These are phyloP conservation scores for Paramormyrops kingsleyae DNA, from an alignment of 2,113 vertebrate genomes.

Conservation along the genomic window DNA sequence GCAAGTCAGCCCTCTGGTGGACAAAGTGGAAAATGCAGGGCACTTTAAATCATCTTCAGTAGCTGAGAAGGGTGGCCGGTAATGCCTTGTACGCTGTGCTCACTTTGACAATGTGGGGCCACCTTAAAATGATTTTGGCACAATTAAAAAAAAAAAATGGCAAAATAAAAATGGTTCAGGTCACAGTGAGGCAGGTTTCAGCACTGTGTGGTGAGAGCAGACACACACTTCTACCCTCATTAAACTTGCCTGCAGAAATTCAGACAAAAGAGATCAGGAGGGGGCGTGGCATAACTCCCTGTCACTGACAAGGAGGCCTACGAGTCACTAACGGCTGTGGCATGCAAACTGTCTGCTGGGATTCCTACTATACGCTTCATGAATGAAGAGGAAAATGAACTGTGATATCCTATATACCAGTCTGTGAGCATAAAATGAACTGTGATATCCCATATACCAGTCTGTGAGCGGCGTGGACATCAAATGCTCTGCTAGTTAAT, in stretches of 20 bases:
- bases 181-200: background rate
- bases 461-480: background rate
- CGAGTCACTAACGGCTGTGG: background rate
- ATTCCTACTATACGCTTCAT: background rate
- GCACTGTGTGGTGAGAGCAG: background rate
- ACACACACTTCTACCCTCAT: background rate
- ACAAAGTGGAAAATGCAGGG: background rate
- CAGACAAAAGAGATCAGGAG: background rate
- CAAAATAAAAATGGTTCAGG: background rate
- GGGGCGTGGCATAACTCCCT: background rate
- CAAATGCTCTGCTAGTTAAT: background rate
- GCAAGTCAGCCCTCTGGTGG: background rate
- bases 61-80: background rate
- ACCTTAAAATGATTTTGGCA: background rate
- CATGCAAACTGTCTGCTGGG: background rate
- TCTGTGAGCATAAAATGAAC: background rate
- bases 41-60: background rate
- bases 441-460: background rate
- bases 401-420: too few species aligned
- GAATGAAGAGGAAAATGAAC: background rate
- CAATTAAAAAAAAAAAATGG: background rate
- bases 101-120: background rate
- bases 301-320: background rate
- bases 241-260: background rate
- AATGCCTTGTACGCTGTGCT: background rate